Evolutionary conservation across 2,113 vertebrate genomes (phyloP).

Genomic region (Grallaria varia): DNA sequence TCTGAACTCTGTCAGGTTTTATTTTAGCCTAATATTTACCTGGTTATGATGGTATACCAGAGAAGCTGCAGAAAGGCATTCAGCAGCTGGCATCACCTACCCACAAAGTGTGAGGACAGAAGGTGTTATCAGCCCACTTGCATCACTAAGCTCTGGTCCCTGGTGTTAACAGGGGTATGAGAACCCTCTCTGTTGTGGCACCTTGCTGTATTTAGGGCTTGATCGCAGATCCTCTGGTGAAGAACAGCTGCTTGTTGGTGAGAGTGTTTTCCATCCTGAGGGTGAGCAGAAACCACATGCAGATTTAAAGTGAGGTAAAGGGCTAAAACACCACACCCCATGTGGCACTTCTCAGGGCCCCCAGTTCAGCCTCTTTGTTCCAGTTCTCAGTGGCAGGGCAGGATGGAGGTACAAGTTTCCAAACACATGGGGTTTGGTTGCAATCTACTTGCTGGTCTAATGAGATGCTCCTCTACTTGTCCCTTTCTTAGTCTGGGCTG

Average conservation of each 20-base stretch:
- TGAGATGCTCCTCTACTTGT: not conserved
- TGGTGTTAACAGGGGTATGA: not conserved
- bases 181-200: not conserved
- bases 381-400: not conserved
- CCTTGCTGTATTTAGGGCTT: conserved; percentile 16
- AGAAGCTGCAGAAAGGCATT: conserved; percentile 10
- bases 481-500: not conserved
- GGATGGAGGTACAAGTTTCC: not conserved
- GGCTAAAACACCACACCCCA: not conserved
- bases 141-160: not conserved
- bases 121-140: not conserved
- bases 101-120: not conserved
- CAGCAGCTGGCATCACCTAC: not conserved
- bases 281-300: not conserved
- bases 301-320: not conserved
- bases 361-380: not conserved
- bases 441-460: accelerated
- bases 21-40: not conserved
- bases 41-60: not conserved
- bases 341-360: not conserved
- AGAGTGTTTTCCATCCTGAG: not conserved
- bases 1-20: not conserved
- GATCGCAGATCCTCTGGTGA: not conserved
- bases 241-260: not conserved
- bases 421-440: not conserved